Percentiles rank a stretch among this genome's conserved stretches.
Evolutionary conservation across 1,140 invertebrate species (phyloP).

Genomic region (Caligus rogercresseyi): DNA sequence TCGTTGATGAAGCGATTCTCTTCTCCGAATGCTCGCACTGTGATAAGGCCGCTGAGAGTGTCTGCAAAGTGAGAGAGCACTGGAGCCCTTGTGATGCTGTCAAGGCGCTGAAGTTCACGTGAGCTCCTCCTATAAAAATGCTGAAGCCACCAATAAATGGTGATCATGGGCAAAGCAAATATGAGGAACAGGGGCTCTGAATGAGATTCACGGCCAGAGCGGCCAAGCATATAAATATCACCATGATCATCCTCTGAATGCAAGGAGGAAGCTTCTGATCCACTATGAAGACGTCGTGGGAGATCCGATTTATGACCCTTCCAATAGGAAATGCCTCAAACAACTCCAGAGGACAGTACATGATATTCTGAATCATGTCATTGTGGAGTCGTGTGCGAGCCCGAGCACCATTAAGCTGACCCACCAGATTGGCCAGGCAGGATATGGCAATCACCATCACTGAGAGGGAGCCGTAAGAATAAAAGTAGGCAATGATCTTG

Average conservation of each 20-base stretch:
- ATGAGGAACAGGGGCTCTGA: slow-evolving; percentile 8
- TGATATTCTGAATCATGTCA: slow-evolving; percentile 4
- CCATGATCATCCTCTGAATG: slow-evolving; percentile 13
- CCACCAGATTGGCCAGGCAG: not conserved
- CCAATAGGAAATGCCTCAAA: slow-evolving; percentile 18
- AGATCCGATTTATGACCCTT: slow-evolving; percentile 12
- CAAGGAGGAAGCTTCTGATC: slow-evolving; percentile 18
- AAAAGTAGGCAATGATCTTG: slow-evolving; percentile 4
- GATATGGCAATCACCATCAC: slow-evolving; percentile 9
- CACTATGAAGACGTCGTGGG: slow-evolving; percentile 17
- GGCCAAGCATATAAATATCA: slow-evolving; percentile 9
- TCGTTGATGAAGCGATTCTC: slow-evolving; percentile 43
- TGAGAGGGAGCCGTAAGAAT: slow-evolving; percentile 1
- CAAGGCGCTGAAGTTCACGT: slow-evolving; percentile 48
- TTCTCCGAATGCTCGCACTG: slow-evolving; percentile 47
- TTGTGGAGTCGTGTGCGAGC: slow-evolving; percentile 1
- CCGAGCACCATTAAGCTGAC: slow-evolving; percentile 15
- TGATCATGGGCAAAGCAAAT: slow-evolving; percentile 10
- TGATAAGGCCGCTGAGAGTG: slow-evolving; percentile 45
- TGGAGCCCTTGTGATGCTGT: slow-evolving; percentile 45
- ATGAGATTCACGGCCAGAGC: slow-evolving; percentile 14
- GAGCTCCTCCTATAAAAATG: slow-evolving; percentile 13
- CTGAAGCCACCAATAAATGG: slow-evolving; percentile 16
- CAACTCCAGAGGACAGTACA: not conserved
- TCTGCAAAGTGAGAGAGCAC: slow-evolving; percentile 51